phyloP scores from a whole-genome alignment of 2,888 invertebrate species.

The Leuctra nigra region DNA sequence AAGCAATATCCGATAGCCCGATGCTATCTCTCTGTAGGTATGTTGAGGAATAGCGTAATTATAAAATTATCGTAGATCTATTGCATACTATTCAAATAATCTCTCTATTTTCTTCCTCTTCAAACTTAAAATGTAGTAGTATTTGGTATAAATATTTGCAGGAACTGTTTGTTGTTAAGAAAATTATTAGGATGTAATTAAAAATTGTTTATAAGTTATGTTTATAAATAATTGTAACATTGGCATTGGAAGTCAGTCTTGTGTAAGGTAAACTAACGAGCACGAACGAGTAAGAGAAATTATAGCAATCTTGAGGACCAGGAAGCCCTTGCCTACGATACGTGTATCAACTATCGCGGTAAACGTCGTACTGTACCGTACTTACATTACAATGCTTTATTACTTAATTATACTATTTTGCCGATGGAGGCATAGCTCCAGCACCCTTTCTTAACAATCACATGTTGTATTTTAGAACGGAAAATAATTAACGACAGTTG shows the following conservation, averaged over 20 bases:
- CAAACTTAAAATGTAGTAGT: constrained; percentile 29
- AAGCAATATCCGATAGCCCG: not conserved
- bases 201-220: constrained; percentile 28
- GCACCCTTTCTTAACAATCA: constrained; percentile 29
- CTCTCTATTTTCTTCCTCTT: constrained; percentile 22
- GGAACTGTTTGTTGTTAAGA: constrained; percentile 29
- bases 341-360: not conserved
- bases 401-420: constrained; percentile 17
- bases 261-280: constrained; percentile 28
- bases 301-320: not conserved
- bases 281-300: constrained; percentile 13
- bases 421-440: constrained; percentile 22
- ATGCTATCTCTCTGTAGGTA: constrained; percentile 10
- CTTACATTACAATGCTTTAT: constrained; percentile 21
- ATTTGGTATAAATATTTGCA: constrained; percentile 31
- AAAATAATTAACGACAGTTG: constrained; percentile 7
- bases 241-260: constrained; percentile 32
- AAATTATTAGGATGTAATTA: constrained; percentile 26
- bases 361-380: not conserved
- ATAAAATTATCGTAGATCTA: not conserved
- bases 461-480: constrained; percentile 20
- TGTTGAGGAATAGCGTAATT: not conserved
- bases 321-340: constrained; percentile 14
- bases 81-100: constrained; percentile 1
- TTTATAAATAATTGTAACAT: constrained; percentile 30